Evolutionary conservation across 1,140 invertebrate species (phyloP).

Genomic region (Drosophila obscura): DNA sequence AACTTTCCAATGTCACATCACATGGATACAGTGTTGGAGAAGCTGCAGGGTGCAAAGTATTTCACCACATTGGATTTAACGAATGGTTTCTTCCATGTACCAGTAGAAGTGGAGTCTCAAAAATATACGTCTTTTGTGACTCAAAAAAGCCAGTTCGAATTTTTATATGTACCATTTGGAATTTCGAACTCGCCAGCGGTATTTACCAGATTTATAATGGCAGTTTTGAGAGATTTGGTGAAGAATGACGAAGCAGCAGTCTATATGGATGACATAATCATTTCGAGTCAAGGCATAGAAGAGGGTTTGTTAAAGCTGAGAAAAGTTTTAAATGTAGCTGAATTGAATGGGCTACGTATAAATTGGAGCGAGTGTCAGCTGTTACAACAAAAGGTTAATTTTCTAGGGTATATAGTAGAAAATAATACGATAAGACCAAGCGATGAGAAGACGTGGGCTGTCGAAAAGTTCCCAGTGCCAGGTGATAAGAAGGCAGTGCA

Average conservation of each 20-base stretch:
- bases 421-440: too few species aligned
- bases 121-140: constrained; percentile 10
- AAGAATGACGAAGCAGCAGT: too few species aligned
- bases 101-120: background rate
- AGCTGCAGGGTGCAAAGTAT: background rate
- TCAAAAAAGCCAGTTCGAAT: background rate
- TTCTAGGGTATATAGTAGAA: background rate
- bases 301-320: background rate
- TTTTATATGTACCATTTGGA: constrained; percentile 3
- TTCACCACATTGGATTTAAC: background rate
- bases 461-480: too few species aligned
- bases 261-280: background rate
- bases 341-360: too few species aligned
- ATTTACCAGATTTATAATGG: background rate
- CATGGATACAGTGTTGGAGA: constrained; percentile 2
- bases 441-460: too few species aligned
- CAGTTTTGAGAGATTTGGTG: too few species aligned
- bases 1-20: background rate
- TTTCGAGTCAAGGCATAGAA: too few species aligned
- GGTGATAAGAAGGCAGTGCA: too few species aligned
- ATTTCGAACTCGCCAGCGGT: constrained; percentile 1
- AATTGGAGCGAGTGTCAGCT: background rate
- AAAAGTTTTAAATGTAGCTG: too few species aligned
- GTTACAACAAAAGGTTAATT: background rate
- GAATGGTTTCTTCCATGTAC: constrained; percentile 1